Base-by-base conservation (phyloP, 2,888 invertebrate species). In the Ecliptopera silaceata region DNA sequence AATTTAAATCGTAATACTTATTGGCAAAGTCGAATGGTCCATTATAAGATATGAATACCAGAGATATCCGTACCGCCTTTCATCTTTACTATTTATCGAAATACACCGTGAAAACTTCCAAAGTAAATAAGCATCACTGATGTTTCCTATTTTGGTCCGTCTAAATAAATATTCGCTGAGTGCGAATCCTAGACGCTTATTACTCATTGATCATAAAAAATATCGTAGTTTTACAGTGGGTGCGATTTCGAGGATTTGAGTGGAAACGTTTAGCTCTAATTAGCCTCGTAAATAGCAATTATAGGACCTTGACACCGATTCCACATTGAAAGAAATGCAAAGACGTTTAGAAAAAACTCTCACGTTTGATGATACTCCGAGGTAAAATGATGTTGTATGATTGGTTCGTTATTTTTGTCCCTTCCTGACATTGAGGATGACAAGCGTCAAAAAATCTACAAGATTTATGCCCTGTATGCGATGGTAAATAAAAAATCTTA, bases 251-350 rank as follows among this genome's bases (percentile, higher is more conserved):
- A 59, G 57, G 47, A 60, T 65, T 62, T 64, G 39, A 44, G 49
- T 52, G 49, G 61, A 59, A 61, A 57, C 56, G 59, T 59, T 61
- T 65, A 56, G 56, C 49, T 65, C 61, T 64, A 66, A 61, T 66
- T 66, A 64, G 55, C 58, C 58, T 61, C 52, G 49, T 46, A 55
- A 58, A 61, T 63, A 64, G 58, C 59, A 69, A 67, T 72, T 71
- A 64, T 59, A 48, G 56, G 44, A 70, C 86, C 87, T 82, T 88
- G 86, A 84, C 87, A 86, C 59, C 79, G 66, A 76, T 81, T 63
- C 52, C 52, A 53, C 68, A 22, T 42, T 13, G 42, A 66, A 73
- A 73, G 79, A 77, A 75, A 75, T 72, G 66, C 74, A 73, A 66
- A 71, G 70, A 77, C 77, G 75, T 77, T 69, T 73, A 77, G 80